Evolutionary conservation across 2,797 vertebrate genomes (phyloP).

Genomic region (Euthynnus affinis): DNA sequence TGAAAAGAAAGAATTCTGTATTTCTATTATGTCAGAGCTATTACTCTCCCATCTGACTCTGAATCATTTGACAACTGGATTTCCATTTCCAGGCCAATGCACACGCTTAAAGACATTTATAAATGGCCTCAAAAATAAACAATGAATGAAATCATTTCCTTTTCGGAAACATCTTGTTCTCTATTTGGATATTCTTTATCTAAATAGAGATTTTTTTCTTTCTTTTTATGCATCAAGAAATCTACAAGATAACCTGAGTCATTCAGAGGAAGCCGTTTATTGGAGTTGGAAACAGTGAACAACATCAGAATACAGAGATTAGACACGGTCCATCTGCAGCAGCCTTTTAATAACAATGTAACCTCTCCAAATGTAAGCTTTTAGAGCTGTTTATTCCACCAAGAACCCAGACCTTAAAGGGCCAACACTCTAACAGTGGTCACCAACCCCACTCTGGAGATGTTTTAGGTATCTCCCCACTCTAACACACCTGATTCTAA

Average conservation of each 20-base stretch:
- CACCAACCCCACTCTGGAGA: no score
- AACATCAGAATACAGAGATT: background rate
- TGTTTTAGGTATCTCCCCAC: no score
- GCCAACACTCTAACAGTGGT: no score
- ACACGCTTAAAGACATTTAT: background rate
- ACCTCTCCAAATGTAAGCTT: background rate
- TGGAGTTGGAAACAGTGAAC: background rate
- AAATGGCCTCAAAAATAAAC: background rate
- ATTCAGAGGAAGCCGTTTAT: background rate
- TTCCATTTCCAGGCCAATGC: constrained; percentile 2
- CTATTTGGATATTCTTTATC: background rate
- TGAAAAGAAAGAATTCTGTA: background rate
- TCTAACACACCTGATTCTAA: no score
- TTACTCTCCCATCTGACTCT: background rate
- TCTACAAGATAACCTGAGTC: background rate
- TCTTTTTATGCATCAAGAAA: background rate
- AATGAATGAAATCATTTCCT: background rate
- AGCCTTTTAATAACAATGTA: background rate
- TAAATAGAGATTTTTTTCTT: no score
- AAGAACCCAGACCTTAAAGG: background rate
- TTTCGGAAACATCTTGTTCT: background rate
- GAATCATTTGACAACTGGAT: background rate
- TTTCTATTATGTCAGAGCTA: background rate
- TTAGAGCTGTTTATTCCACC: background rate
- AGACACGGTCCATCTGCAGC: background rate